Evolutionary conservation across 2,113 vertebrate genomes (phyloP), one percentile per base, ranked within the genome.

Genomic region (Paradisaea rubra): DNA sequence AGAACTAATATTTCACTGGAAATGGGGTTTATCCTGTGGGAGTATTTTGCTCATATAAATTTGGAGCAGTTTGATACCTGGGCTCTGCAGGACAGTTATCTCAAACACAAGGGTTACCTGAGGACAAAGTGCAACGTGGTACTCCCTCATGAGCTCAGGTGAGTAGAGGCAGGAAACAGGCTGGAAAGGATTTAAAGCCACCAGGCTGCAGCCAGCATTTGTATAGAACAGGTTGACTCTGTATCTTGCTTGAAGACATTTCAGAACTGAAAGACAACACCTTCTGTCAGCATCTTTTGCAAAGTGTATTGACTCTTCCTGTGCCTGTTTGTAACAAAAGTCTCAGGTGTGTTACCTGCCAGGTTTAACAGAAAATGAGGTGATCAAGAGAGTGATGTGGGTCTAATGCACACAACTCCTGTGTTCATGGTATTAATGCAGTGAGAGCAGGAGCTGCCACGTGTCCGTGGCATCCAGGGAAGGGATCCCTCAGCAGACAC

Each of bases 101-200:
- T 57, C 27, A 66, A 7, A 54, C 10, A 22, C 1, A 44, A 81
- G 42, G 47, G 82, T 96, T 98, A 99, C 99, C 99, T 99, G 98
- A 42, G 98, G 98, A 92, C 97, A 98, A 89, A 97, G 86, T 31
- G 98, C 98, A 18, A 64, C 11, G 25, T 99, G 99, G 93, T 99
- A 99, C 64, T 99, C 98, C 81, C 94, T 98, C 99, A 99, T 99
- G 35, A 99, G 97, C 60, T 99, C 98, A 27, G 97, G 95, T 14
- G 98, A 97, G 73, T 99, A 99, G 79, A 99, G 98, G 76, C 97
- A 95, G 85, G 98, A 98, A 59, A 99, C 20, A 5, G 98, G 98
- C 93, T 98, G 98, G 96, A 99, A 99, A 31, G 99, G 99, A 95
- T 99, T 99, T 54, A 99, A 97, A 85, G 99, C 99, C 95, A 99